Evolutionary conservation across 2,888 invertebrate genomes (phyloP).

Genomic region (Metallyticus violacea): DNA sequence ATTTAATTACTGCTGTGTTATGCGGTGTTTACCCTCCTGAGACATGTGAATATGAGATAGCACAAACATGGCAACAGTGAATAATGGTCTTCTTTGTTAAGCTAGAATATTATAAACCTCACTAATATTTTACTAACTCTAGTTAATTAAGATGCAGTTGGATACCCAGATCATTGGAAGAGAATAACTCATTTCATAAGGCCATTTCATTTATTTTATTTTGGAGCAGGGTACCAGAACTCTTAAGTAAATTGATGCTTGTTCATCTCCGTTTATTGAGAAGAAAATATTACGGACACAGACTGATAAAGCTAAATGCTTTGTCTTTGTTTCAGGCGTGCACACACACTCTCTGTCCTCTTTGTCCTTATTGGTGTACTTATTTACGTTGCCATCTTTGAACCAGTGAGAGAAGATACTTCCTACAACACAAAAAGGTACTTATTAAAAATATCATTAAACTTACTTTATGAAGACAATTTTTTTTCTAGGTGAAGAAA

Average conservation of each 20-base stretch:
- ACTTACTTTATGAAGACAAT: background rate
- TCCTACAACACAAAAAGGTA: constrained; percentile 53
- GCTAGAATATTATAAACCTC: too few species aligned
- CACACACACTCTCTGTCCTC: constrained; percentile 52
- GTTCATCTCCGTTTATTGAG: background rate
- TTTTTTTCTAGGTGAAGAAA: background rate
- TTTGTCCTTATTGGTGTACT: constrained; percentile 48
- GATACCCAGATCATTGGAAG: too few species aligned
- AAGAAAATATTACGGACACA: background rate
- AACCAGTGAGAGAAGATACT: constrained; percentile 43
- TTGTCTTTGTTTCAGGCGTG: constrained; percentile 44
- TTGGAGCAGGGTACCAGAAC: too few species aligned
- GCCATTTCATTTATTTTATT: too few species aligned
- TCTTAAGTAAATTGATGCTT: background rate
- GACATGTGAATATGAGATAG: too few species aligned
- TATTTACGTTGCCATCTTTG: constrained; percentile 52
- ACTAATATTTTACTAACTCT: too few species aligned
- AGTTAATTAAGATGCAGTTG: too few species aligned
- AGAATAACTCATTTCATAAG: too few species aligned
- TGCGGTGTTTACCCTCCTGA: too few species aligned
- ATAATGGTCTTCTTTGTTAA: too few species aligned
- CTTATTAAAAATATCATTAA: constrained; percentile 17
- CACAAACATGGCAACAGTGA: too few species aligned
- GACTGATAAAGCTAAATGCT: background rate
- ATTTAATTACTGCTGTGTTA: too few species aligned